These are phyloP conservation scores for Cataglyphis hispanica DNA, from an alignment of 1,140 invertebrate species.

Conservation along the genomic window DNA sequence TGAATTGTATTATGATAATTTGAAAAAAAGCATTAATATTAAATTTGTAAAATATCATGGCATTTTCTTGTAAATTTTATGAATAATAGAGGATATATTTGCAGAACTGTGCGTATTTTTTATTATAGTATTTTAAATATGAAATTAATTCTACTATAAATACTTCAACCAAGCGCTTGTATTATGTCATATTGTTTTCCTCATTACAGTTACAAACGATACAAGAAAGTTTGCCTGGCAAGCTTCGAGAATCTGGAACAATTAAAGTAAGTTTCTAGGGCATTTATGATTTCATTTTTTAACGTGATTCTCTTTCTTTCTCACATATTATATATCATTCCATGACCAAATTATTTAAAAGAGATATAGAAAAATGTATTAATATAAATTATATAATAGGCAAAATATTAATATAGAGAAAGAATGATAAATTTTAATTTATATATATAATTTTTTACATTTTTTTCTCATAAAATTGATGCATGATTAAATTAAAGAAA, in stretches of 20 bases:
- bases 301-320: neutral
- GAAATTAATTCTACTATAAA: neutral
- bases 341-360: neutral
- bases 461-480: neutral
- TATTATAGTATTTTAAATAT: conserved; percentile 16
- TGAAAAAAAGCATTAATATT: conserved; percentile 11
- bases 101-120: neutral
- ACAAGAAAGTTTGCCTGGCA: neutral
- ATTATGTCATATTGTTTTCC: neutral
- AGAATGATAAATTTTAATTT: conserved; percentile 17
- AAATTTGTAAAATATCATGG: neutral
- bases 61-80: neutral
- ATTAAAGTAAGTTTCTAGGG: conserved; percentile 30
- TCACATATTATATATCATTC: neutral
- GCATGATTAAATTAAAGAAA: conserved; percentile 16
- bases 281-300: conserved; percentile 13
- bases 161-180: neutral
- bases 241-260: neutral
- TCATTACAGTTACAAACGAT: conserved; percentile 29
- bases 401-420: neutral
- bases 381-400: neutral
- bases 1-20: neutral
- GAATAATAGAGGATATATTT: conserved; percentile 13
- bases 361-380: too few species aligned
- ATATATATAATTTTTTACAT: too few species aligned